Base-by-base conservation (phyloP, 2,888 invertebrate species). In the Harpalus rubripes region DNA sequence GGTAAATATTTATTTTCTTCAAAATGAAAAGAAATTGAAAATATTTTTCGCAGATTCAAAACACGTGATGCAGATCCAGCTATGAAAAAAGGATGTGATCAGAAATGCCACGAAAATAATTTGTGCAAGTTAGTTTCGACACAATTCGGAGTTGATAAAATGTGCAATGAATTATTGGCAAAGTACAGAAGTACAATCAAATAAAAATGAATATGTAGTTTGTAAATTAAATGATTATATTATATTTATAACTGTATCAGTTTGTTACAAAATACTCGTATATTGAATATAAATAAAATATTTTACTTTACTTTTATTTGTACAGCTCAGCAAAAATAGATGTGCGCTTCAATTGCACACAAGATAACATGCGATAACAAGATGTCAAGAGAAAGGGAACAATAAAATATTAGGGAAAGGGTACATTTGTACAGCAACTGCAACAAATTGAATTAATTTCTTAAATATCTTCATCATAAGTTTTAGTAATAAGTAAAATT, bases 111-210 rank as follows among this genome's bases (percentile, higher is more conserved):
- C 79, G 89, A 88, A 85, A 85, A 86, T 6, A 86, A 88, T 78
- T 76, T 95, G 0, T 95, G 95, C 88, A 91, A 91, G 87, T 92
- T 93, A 78, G 92, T 94, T 5, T 92, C 92, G 0, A 92, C 93
- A n/a, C 92, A 93, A 39, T 89, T 92, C 32, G 92, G 92, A 89
- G 92, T 94, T 76, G 88, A 86, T n/a, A 87, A 86, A 39, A 89
- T 91, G 80, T 92, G 92, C 26, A 78, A 58, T 3, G 58, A 78
- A 58, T 78, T 78, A 32, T 15, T 78, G 12, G 12, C 18, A 12
- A 58, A 26, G 7, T 78, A 78, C 8, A 56, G 78, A 32, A 22
- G 10, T 56, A 32, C 78, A 0, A 15, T 68, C 5, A 32, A 68
- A 39, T 15, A 68, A 39, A 63, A 63, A 26, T 63, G 22, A 10